Base-by-base conservation (phyloP, 2,113 vertebrate species). In the Agapornis roseicollis region DNA sequence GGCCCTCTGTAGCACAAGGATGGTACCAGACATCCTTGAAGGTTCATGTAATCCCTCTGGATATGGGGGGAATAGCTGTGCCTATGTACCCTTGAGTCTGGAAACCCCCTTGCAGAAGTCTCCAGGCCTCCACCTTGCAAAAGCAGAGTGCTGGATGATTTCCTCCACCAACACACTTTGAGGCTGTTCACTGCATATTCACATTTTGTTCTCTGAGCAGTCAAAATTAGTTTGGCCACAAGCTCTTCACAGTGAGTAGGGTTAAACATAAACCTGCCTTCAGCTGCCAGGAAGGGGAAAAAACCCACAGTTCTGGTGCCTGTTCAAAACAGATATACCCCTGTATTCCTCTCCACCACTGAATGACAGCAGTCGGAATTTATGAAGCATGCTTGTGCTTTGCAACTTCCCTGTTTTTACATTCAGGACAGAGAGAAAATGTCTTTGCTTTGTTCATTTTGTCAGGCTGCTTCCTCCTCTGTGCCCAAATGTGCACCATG, bases 311-410 rank as follows among this genome's bases (percentile, higher is more conserved):
- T 44, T 72, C 49, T 41, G 39, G 64, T 94, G 93, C 86, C 83
- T 92, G 93, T 83, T 90, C 5, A 37, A 86, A 95, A 92, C 77
- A 94, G 86, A 96, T 97, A 96, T 94, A 96, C 52, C 83, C 91
- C 80, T 49, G 31, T 95, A 94, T 74, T 95, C 80, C 84, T 84
- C 47, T 92, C 70, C 55, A 60, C 69, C 0, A 0, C 89, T 96
- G 96, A 95, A 77, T 96, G 95, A 95, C 96, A 97, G 94, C 93
- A 92, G 89, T 61, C 95, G 95, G 91, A 94, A 97, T 96, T 96
- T 93, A 96, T 97, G 96, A 96, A 94, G 77, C 94, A 92, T 15
- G 24, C 72, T 92, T 90, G 61, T 69, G 56, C 77, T 94, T 90
- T 94, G 52, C 89, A 87, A 72, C 9, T 95, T 89, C 83, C 37